Base-by-base conservation (phyloP, 2,113 vertebrate genomes). In the Rhizomys pruinosus region DNA sequence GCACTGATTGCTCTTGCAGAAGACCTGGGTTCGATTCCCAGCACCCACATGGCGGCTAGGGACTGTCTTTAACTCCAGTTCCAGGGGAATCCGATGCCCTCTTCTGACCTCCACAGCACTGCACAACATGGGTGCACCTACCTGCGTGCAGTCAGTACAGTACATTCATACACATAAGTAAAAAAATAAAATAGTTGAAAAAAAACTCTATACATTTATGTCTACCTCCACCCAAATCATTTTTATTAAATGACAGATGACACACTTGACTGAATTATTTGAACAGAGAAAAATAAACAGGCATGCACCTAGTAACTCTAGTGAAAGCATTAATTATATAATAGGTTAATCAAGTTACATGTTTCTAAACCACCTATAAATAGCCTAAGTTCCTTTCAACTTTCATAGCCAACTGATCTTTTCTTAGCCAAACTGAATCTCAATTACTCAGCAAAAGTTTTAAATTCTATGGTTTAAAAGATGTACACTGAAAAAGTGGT, bases 261-360 rank as follows among this genome's bases (percentile, higher is more conserved):
- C 59, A 95, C 87, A 42, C 78, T 92, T 92, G 66, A 89, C 71
- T 3, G 0, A 4, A 87, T 80, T 2, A 1, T 92, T 94, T 55
- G 44, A 66, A 74, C 79, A 88, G 0, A 79, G 27, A 93, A 92
- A 82, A 84, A 94, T 96, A 92, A 96, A 94, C 80, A 93, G 44
- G 68, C 25, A 64, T 5, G 3, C 59, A 93, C 76, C 85, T n/a
- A 72, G 90, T 95, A 97, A 97, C 93, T 91, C 88, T 64, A 97
- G 81, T 87, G 95, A 97, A 97, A 96, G 88, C 93, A 96, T 90
- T 86, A 97, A 96, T 89, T 89, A 96, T 13, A 94, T 72, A 97
- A 87, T 89, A 94, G 39, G 23, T 44, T 91, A 71, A 84, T 96
- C 81, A 59, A 94, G 59, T 85, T 96, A 96, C 96, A 96, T 78